A percentile compares a stretch with the other conserved stretches of the same genome.
These are phyloP conservation scores for Lasioglossum oenotherae DNA, from an alignment of 2,888 invertebrate genomes.

Conservation along the genomic window DNA sequence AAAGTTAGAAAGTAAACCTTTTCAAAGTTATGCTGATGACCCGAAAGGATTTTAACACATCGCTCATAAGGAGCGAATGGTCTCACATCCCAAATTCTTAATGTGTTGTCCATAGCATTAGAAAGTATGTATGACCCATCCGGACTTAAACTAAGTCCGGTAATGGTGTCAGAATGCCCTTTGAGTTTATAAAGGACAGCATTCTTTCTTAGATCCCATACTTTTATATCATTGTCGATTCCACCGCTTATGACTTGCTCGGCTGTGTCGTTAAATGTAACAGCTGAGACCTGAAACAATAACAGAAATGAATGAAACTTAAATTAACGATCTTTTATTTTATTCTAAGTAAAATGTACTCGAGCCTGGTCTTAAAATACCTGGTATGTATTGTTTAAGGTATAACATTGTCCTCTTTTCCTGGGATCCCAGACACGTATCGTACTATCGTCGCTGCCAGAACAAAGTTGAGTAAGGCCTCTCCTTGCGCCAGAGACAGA, in stretches of 20 bases:
- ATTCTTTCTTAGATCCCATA: conserved; percentile 98
- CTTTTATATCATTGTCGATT: conserved; percentile 98
- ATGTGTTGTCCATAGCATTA: conserved; percentile 98
- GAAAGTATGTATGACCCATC: conserved; percentile 96
- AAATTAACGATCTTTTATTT: neutral
- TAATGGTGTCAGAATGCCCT: conserved; percentile 98
- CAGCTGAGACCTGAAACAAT: conserved; percentile 88
- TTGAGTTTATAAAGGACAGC: conserved; percentile 93
- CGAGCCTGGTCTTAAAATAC: conserved; percentile 75
- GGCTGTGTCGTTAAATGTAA: conserved; percentile 97
- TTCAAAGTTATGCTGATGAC: conserved; percentile 99
- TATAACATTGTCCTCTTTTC: conserved; percentile 91
- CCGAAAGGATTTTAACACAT: conserved; percentile 95
- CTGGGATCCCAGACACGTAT: conserved; percentile 97
- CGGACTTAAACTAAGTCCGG: conserved; percentile 93
- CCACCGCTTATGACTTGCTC: conserved; percentile 98
- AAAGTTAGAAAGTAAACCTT: conserved; percentile 86
- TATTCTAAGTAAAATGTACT: neutral
- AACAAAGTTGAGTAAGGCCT: conserved; percentile 95
- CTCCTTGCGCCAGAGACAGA: conserved; percentile 91
- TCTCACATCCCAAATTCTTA: conserved; percentile 98
- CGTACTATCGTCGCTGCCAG: conserved; percentile 97
- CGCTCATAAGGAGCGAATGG: conserved; percentile 97
- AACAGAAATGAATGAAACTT: neutral
- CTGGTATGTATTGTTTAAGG: conserved; percentile 90